A percentile compares a stretch with the other conserved stretches of the same genome.
Evolutionary conservation across 1,140 invertebrate species (phyloP).

Genomic region (Sitobion miscanthi): DNA sequence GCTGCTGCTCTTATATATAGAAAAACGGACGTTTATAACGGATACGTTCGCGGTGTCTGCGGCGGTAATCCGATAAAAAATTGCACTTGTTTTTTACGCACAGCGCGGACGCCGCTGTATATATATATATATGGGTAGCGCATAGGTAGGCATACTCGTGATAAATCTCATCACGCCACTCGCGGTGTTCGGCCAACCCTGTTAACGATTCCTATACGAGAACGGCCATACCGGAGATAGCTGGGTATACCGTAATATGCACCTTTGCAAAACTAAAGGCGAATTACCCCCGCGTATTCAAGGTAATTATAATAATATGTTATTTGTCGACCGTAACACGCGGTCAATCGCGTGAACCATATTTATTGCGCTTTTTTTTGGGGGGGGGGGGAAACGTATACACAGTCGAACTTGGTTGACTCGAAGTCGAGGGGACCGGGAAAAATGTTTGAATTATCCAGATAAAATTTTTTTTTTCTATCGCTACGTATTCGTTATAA

Average conservation of each 20-base stretch:
- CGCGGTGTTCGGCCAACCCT: not conserved
- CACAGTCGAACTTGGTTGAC: no score
- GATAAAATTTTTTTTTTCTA: no score
- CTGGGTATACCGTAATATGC: not conserved
- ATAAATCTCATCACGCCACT: not conserved
- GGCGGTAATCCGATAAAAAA: conserved; percentile 30
- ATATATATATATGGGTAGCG: not conserved
- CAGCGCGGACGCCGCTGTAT: not conserved
- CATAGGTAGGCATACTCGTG: not conserved
- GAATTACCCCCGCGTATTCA: not conserved
- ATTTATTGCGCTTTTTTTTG: no score
- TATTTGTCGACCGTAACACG: no score
- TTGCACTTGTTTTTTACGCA: conserved; percentile 21
- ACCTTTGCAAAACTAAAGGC: not conserved
- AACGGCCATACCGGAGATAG: no score
- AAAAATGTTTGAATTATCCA: no score
- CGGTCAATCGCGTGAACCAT: no score
- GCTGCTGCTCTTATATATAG: not conserved
- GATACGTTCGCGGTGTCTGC: not conserved
- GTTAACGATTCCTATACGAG: not conserved
- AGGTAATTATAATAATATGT: no score
- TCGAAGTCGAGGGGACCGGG: no score
- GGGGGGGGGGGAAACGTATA: no score
- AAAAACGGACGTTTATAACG: not conserved
- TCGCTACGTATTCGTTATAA: no score